Evolutionary conservation across 1,140 invertebrate genomes (phyloP), one percentile per base, ranked within the genome.

Genomic region (Cotesia typhae): DNA sequence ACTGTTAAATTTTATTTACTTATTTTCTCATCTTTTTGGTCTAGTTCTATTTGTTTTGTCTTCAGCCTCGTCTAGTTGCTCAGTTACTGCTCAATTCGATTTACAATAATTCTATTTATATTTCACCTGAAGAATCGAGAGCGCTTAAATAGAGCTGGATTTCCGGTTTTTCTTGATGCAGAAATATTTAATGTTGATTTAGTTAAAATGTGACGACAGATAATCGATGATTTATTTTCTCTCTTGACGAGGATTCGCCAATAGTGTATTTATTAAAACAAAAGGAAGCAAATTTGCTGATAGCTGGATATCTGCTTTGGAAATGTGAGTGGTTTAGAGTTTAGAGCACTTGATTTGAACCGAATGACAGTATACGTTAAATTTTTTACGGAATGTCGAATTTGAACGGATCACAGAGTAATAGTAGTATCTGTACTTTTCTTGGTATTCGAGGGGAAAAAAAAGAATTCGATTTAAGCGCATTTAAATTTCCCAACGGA

Each of bases 401-500:
- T 10, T 59, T 59, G 57, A 59, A 59, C 53, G 55, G 67, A 36
- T 69, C 67, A 69, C 20, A 55, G 51, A 55, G n/a, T 47, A 47
- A 47, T 47, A 47, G 41, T 47, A 47, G 41, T 47, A 47, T 47
- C 41, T 47, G 41, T 47, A 47, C 4, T 68, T 37, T 64, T 53
- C 9, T 53, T 10, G n/a, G 35, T 7, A 68, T 1, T 28, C 28
- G 20, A 20, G 53, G n/a, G n/a, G 37, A 60, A 37, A 60, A 36
- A 69, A 7, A 38, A 36, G 17, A 10, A 10, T 14, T 61, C 37
- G 38, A 52, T 61, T 61, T 59, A 63, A 53, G 59, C 41, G 63
- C 70, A 72, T 72, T 72, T 67, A 72, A 72, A 72, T 72, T 72
- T 67, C 70, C 70, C 70, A 72, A 67, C 52, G 70, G 70, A 35